Evolutionary conservation across 2,113 vertebrate genomes (phyloP), one percentile per base, ranked within the genome.

Genomic region (Otus sunia): DNA sequence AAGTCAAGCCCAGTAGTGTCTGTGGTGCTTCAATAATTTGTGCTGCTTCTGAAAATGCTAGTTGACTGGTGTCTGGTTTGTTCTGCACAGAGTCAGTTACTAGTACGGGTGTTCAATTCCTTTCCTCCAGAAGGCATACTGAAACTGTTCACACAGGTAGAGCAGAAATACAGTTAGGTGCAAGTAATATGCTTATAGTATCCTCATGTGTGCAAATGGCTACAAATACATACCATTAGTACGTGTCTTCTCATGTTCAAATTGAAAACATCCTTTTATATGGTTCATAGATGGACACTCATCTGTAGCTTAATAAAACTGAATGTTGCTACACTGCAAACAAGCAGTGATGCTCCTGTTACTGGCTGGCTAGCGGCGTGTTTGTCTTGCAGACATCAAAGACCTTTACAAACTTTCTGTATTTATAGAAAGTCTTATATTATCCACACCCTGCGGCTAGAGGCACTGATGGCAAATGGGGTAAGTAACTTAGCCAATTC

Each of bases 61-160:
- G 2, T 2, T 52, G 49, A 9, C 5, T 11, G 17, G 12, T 49
- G 22, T 45, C 32, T 68, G 62, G 10, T 66, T 68, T 72, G 58
- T 66, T 84, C 30, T 80, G 63, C 5, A 1, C 7, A 0, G 0
- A 43, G 67, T 36, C 15, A 23, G 11, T 63, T n/a, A 37, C 30
- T 29, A 13, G 15, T 27, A 16, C 20, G 15, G 36, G 8, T 20
- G 15, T 80, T 69, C 30, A 45, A 2, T n/a, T 79, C 6, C 5
- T 36, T 36, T 87, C 25, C 4, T 45, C 10, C 43, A 32, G 9
- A 60, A 73, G 15, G 25, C 18, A 5, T n/a, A 9, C 36, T 60
- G 55, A 18, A 36, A 7, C 27, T 43, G 43, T 26, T 50, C 1
- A 0, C 43, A 12, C 17, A 22, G 72, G 49, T 12, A 64, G 39